Evolutionary conservation across 2,888 invertebrate genomes (phyloP), one percentile per base, ranked within the genome.

Genomic region (Spodoptera exigua): DNA sequence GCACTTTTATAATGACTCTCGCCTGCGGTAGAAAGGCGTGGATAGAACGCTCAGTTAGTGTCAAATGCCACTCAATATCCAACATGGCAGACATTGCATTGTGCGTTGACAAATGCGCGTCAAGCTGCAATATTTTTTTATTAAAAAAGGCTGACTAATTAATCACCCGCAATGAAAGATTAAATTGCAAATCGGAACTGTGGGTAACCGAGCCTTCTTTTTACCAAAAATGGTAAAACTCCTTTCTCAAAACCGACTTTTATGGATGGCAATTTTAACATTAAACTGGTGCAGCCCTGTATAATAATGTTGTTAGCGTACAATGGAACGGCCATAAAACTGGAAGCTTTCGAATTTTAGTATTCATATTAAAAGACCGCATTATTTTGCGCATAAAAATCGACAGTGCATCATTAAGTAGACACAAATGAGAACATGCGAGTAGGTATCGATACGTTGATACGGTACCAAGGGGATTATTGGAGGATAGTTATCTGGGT

Each of bases 11-110:
- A 83, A 84, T 84, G 79, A 78, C 79, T 79, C 89, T 88, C 84
- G 86, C 86, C 85, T 86, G 75, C 70, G 71, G 80, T 76, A 70
- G 55, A 35, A 52, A 47, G 45, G 84, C 83, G 86, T 86, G 87
- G 86, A 90, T 87, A 84, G 80, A 80, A 87, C 89, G 87, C 91
- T 91, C 91, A 85, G 90, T 78, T 89, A 84, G 90, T 87, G 90
- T 90, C 87, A 87, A 89, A 87, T 84, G 79, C 87, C 87, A 82
- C 90, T 90, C 79, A 71, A 84, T 79, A 81, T 83, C 84, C 86
- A 88, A 89, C 89, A 89, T 87, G 87, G 86, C 89, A 87, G 81
- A 78, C 78, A 83, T 63, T 83, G 86, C 89, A 86, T 73, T 86
- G 74, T 67, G 74, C 81, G 67, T 76, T 84, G 84, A 86, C 85